Conservation (phyloP, 2,113 vertebrate species). For the Lepus timidus region DNA sequence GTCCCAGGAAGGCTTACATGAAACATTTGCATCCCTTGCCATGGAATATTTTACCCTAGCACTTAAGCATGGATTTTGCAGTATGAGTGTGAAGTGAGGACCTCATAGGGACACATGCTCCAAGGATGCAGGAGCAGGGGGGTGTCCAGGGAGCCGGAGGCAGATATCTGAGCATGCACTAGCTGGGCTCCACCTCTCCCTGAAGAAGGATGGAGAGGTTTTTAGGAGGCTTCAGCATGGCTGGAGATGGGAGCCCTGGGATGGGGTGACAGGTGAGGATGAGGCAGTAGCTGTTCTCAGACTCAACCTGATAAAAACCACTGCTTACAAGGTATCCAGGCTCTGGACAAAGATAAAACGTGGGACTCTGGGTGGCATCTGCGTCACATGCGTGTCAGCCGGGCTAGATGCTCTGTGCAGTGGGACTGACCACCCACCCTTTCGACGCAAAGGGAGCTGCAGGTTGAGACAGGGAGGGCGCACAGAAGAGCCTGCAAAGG, state of each 20-base stretch:
- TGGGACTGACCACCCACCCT: not conserved
- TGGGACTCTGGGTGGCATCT: not conserved
- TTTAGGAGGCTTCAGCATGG: not conserved
- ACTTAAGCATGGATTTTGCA: slow-evolving; percentile 45
- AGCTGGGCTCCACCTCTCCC: not conserved
- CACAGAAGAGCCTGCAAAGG: not conserved
- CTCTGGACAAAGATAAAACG: not conserved
- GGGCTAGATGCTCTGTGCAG: not conserved
- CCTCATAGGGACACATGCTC: not conserved
- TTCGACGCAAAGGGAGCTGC: not conserved
- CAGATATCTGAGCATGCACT: not conserved
- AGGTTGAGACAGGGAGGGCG: not conserved
- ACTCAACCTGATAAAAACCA: not conserved
- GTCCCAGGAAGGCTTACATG: slow-evolving; percentile 44
- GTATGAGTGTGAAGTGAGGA: slow-evolving; percentile 34
- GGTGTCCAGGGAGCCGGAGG: not conserved
- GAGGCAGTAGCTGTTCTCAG: not conserved
- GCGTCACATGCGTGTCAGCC: not conserved
- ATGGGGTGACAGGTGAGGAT: not conserved
- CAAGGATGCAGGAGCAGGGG: not conserved
- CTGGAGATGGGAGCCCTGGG: not conserved
- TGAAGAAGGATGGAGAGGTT: not conserved
- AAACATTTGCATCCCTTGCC: slow-evolving; percentile 47
- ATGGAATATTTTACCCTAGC: slow-evolving; percentile 50
- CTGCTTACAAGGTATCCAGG: not conserved